Evolutionary conservation across 2,113 vertebrate genomes (phyloP).

Genomic region (Pipa parva): DNA sequence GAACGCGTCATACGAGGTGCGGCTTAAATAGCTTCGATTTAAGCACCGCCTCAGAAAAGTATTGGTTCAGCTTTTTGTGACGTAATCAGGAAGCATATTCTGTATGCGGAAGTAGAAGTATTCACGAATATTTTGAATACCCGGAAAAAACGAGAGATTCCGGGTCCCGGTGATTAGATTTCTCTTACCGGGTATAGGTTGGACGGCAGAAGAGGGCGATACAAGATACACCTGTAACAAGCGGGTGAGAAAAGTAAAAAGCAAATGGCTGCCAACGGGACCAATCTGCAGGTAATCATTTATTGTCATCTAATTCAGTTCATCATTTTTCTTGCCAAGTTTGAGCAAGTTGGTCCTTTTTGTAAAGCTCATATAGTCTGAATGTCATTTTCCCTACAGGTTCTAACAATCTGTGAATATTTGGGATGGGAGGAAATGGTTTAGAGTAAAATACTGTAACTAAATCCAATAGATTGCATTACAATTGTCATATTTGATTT

Average conservation of each 20-base stretch:
- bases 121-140: not conserved
- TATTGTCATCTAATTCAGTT: not conserved
- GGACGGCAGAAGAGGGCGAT: not conserved
- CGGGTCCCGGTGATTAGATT: not conserved
- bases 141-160: not conserved
- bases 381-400: too few species aligned
- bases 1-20: not conserved
- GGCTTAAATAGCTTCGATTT: not conserved
- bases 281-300: conserved; percentile 18
- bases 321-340: too few species aligned
- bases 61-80: not conserved
- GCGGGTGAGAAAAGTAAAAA: not conserved
- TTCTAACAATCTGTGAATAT: too few species aligned
- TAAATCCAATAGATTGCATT: too few species aligned
- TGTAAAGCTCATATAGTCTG: too few species aligned
- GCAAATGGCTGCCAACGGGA: conserved; percentile 27
- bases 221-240: not conserved
- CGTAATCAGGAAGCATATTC: not conserved
- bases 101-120: conserved; percentile 14
- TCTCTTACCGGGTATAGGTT: not conserved
- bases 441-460: too few species aligned
- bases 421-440: too few species aligned
- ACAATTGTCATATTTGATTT: too few species aligned
- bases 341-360: too few species aligned
- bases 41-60: not conserved